Conservation (phyloP, 2,113 vertebrate genomes). For the Nymphicus hollandicus region DNA sequence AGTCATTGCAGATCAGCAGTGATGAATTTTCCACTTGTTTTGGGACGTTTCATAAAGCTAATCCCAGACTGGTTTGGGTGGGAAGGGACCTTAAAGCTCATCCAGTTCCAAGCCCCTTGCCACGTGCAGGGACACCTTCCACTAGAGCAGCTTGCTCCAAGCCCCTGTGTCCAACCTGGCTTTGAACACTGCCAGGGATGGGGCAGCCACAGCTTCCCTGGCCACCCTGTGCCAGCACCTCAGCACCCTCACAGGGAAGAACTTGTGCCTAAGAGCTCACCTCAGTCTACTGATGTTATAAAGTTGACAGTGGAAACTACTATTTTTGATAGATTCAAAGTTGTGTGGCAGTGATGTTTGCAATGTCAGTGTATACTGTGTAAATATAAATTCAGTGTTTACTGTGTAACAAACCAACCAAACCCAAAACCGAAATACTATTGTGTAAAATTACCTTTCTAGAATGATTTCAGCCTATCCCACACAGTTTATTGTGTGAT, state of each 20-base stretch:
- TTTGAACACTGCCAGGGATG: not conserved
- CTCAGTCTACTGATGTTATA: not conserved
- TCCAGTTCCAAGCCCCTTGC: not conserved
- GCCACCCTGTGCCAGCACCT: not conserved
- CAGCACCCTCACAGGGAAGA: not conserved
- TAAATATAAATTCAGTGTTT: not conserved
- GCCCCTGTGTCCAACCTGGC: no score
- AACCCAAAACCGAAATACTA: not conserved
- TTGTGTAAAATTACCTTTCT: not conserved
- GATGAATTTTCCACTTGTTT: not conserved
- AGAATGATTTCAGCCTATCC: not conserved
- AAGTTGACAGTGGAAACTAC: not conserved
- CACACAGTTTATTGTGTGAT: not conserved
- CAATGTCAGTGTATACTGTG: not conserved
- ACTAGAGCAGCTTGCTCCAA: no score
- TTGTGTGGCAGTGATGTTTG: accelerated
- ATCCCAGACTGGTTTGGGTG: not conserved
- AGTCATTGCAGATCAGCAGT: not conserved
- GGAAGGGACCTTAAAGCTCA: not conserved
- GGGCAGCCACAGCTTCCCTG: not conserved
- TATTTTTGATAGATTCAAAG: not conserved
- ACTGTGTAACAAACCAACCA: not conserved
- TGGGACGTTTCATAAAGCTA: not conserved
- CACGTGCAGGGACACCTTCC: not conserved
- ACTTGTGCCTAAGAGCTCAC: not conserved